These are phyloP conservation scores for Thymelicus sylvestris DNA, from an alignment of 2,888 invertebrate genomes.

Conservation along the genomic window DNA sequence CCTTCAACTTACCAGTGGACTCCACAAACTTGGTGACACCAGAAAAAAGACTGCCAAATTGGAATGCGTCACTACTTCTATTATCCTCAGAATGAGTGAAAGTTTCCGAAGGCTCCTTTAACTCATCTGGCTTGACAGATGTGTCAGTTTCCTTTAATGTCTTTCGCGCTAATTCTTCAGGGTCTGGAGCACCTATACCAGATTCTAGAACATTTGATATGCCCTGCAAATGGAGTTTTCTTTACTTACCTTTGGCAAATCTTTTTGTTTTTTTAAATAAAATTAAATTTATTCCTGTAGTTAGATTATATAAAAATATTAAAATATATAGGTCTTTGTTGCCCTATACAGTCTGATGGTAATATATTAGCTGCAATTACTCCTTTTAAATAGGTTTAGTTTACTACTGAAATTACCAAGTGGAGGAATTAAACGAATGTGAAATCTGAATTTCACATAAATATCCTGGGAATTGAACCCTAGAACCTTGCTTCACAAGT, in stretches of 20 bases:
- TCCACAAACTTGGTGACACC: constrained; percentile 90
- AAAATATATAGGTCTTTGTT: too few relatives aligned
- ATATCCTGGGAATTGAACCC: too few relatives aligned
- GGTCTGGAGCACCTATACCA: constrained; percentile 93
- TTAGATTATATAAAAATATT: too few relatives aligned
- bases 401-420: too few relatives aligned
- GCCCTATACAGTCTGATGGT: too few relatives aligned
- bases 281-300: constrained; percentile 16
- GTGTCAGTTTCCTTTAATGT: constrained; percentile 49
- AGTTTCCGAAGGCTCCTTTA: not conserved
- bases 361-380: too few relatives aligned
- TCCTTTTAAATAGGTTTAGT: too few relatives aligned
- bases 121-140: constrained; percentile 32
- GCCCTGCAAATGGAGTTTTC: constrained; percentile 81
- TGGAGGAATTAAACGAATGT: too few relatives aligned
- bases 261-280: not conserved
- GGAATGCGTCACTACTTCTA: constrained; percentile 72
- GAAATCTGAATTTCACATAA: too few relatives aligned
- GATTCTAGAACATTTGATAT: constrained; percentile 91
- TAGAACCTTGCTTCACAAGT: too few relatives aligned
- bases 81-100: constrained; percentile 27
- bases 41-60: constrained; percentile 86
- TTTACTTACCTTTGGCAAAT: not conserved
- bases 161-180: constrained; percentile 89
- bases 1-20: constrained; percentile 77